A percentile compares a stretch with the other conserved stretches of the same genome.
These are phyloP conservation scores for Holotrichia oblita DNA, from an alignment of 1,140 invertebrate genomes.

Conservation along the genomic window DNA sequence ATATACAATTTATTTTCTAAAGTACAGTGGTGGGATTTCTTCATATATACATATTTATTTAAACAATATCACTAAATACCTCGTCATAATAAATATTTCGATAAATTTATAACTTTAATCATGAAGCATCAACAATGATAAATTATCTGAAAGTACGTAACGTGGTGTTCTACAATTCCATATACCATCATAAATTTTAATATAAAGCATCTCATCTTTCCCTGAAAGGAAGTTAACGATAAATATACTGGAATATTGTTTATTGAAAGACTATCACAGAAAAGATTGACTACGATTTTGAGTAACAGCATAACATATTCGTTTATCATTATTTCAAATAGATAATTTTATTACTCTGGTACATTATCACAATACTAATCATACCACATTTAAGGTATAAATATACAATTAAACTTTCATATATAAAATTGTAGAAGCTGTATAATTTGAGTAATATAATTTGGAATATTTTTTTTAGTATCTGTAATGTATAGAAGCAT, in stretches of 20 bases:
- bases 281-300: conserved; percentile 24
- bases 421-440: conserved; percentile 16
- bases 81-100: conserved; percentile 16
- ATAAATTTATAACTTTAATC: conserved; percentile 4
- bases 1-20: conserved; percentile 24
- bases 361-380: not conserved
- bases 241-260: not conserved
- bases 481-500: not conserved
- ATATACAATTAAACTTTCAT: not conserved
- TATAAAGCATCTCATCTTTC: not conserved
- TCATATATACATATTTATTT: conserved; percentile 20
- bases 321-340: not conserved
- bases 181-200: not conserved
- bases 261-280: conserved; percentile 24
- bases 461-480: not conserved
- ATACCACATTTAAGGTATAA: not conserved
- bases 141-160: conserved; percentile 19
- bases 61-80: not conserved
- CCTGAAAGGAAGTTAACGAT: not conserved
- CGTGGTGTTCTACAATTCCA: conserved; percentile 17
- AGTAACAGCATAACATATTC: not conserved
- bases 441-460: not conserved
- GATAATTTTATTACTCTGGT: conserved; percentile 8
- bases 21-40: conserved; percentile 3
- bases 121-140: conserved; percentile 23